phyloP scores from a whole-genome alignment of 2,888 invertebrate genomes.

The Perithous albicinctus region DNA sequence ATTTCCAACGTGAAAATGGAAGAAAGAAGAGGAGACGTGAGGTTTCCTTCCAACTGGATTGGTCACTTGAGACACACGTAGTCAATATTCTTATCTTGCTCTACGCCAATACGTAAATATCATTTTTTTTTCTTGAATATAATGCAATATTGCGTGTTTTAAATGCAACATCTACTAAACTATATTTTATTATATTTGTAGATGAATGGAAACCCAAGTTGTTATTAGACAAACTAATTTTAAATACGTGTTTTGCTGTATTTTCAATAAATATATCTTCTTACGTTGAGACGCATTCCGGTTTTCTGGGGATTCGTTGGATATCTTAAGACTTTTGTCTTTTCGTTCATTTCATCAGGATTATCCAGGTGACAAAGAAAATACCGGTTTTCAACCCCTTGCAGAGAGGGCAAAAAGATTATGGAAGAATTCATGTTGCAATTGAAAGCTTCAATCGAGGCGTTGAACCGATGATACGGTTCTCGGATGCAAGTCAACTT shows the following conservation, averaged over 20 bases:
- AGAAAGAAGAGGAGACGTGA: slow-evolving; percentile 1
- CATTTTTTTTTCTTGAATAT: too few relatives aligned
- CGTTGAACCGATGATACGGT: not conserved
- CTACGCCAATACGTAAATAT: slow-evolving; percentile 11
- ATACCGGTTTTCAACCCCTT: not conserved
- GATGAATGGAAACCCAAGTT: too few relatives aligned
- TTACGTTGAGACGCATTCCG: too few relatives aligned
- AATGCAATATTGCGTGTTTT: too few relatives aligned
- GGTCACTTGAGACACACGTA: slow-evolving; percentile 25
- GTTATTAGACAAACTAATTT: too few relatives aligned
- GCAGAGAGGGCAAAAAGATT: not conserved
- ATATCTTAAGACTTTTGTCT: too few relatives aligned
- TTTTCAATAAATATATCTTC: too few relatives aligned
- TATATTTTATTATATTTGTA: too few relatives aligned
- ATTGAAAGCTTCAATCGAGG: slow-evolving; percentile 11
- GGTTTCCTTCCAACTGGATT: slow-evolving; percentile 37
- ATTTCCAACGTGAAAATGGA: slow-evolving; percentile 5
- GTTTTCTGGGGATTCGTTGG: too few relatives aligned
- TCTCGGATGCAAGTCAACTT: not conserved
- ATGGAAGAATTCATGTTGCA: slow-evolving; percentile 14
- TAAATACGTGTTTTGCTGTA: too few relatives aligned
- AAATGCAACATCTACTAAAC: too few relatives aligned
- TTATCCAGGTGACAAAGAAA: slow-evolving; percentile 38
- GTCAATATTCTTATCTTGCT: slow-evolving; percentile 16
- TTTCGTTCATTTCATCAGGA: slow-evolving; percentile 31